Evolutionary conservation across 2,888 invertebrate genomes (phyloP), one percentile per base, ranked within the genome.

Genomic region (Mayetiola destructor): DNA sequence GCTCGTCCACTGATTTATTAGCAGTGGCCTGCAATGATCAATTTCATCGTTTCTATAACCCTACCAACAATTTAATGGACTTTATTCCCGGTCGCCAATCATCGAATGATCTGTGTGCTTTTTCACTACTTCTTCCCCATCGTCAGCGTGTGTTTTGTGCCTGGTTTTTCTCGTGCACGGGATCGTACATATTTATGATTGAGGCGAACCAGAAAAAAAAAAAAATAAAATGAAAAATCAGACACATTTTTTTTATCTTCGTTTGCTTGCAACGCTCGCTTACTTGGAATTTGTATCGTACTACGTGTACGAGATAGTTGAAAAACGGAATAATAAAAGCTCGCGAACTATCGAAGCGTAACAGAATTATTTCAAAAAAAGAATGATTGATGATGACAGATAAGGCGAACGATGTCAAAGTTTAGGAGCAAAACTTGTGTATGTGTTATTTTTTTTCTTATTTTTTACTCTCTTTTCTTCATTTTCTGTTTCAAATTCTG

Each of bases 361-460:
- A 48, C 48, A 48, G 48, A 48, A 48, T 48, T 48, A 48, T 48
- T 48, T 48, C 48, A 27, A 27, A 48, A 48, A 27, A 48, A 27
- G 27, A 48, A 48, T 48, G 48, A 48, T 48, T 48, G 48, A 48
- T 48, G 48, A 48, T 48, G 48, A 48, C 48, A 48, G 48, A 48
- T 48, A 48, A 48, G 48, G 48, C 48, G 48, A 48, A 48, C 48
- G 48, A 48, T 27, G 48, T 48, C 48, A 48, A 48, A 48, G 48
- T 48, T 48, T 48, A 48, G 27, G 27, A 48, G 48, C 48, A 27
- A 48, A 48, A 27, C 27, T 48, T 9, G 16, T 27, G 6, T 27
- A 27, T 27, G 48, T 5, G 3, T 20, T 2, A 9, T 2, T 39
- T 39, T 39, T 39, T 18, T 39, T 39, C 18, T 39, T 14, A n/a